Conservation (phyloP, 1,140 invertebrate genomes). For the Zelostemma sp. region DNA sequence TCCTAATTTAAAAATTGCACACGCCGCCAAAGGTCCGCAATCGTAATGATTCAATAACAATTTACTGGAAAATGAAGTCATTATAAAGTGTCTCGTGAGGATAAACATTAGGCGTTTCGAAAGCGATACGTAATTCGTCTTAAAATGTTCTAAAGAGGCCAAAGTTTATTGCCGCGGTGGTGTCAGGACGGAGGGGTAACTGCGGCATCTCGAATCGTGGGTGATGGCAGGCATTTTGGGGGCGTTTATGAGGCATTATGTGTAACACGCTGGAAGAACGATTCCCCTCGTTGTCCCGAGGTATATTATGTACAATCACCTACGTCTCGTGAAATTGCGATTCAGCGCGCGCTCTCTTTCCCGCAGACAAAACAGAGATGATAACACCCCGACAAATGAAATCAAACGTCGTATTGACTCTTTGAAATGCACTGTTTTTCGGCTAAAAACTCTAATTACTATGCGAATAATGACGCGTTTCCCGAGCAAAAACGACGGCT, state of each 20-base stretch:
- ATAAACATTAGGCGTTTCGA: too few relatives aligned
- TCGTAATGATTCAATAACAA: too few relatives aligned
- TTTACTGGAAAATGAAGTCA: too few relatives aligned
- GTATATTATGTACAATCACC: conserved; percentile 56
- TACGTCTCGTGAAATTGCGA: conserved; percentile 58
- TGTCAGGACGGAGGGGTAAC: conserved; percentile 54
- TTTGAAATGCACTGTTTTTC: too few relatives aligned
- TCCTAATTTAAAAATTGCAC: too few relatives aligned
- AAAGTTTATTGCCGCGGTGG: conserved; percentile 63
- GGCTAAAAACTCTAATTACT: too few relatives aligned
- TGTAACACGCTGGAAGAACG: conserved; percentile 69
- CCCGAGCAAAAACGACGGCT: conserved; percentile 14
- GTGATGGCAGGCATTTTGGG: conserved; percentile 65
- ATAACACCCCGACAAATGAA: conserved; percentile 6
- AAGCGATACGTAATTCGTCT: too few relatives aligned
- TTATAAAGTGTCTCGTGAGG: too few relatives aligned
- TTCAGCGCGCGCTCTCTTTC: conserved; percentile 49
- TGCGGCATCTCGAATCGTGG: conserved; percentile 57
- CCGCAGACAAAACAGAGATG: conserved; percentile 22
- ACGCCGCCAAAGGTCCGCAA: too few relatives aligned
- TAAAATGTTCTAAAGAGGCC: conserved; percentile 57
- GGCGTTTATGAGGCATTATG: conserved; percentile 71
- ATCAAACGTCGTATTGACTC: conserved; percentile 5
- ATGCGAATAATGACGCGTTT: too few relatives aligned
- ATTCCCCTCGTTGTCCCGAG: conserved; percentile 57